These are phyloP conservation scores for Uloborus plumipes DNA, from an alignment of 2,888 invertebrate species.

Conservation along the genomic window DNA sequence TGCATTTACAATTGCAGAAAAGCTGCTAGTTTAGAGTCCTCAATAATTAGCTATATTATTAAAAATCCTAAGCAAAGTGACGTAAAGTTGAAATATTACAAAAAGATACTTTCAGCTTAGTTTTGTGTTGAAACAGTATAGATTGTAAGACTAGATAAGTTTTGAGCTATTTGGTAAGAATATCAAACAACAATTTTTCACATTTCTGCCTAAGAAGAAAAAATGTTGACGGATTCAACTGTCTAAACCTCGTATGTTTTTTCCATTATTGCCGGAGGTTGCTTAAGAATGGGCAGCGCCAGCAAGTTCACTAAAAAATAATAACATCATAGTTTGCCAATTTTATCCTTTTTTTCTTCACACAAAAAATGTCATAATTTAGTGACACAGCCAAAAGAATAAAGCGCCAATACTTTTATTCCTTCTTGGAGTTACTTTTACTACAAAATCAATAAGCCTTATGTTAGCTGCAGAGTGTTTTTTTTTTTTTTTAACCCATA, in stretches of 20 bases:
- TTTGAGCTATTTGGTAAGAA: too few species aligned
- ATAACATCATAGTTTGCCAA: slow-evolving; percentile 48
- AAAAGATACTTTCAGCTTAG: too few species aligned
- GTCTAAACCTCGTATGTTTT: slow-evolving; percentile 50
- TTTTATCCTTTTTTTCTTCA: slow-evolving; percentile 32
- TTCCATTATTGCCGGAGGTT: slow-evolving; percentile 44
- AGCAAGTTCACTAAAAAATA: slow-evolving; percentile 42
- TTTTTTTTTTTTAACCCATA: too few species aligned
- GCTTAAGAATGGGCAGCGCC: slow-evolving; percentile 37
- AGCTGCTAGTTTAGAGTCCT: too few species aligned
- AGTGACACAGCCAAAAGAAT: slow-evolving; percentile 30
- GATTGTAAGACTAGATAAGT: too few species aligned
- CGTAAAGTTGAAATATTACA: too few species aligned
- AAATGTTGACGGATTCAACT: slow-evolving; percentile 49
- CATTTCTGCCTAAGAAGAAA: neutral
- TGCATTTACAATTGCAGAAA: too few species aligned
- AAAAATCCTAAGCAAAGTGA: too few species aligned
- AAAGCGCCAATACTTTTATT: slow-evolving; percentile 26
- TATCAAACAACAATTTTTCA: too few species aligned
- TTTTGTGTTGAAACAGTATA: too few species aligned
- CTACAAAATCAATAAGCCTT: slow-evolving; percentile 35
- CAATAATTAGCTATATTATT: too few species aligned
- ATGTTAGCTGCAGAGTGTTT: slow-evolving; percentile 1
- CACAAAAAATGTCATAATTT: slow-evolving; percentile 47
- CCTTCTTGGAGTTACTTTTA: slow-evolving; percentile 19